phyloP scores from a whole-genome alignment of 2,113 vertebrate genomes.

The Apteryx mantelli region DNA sequence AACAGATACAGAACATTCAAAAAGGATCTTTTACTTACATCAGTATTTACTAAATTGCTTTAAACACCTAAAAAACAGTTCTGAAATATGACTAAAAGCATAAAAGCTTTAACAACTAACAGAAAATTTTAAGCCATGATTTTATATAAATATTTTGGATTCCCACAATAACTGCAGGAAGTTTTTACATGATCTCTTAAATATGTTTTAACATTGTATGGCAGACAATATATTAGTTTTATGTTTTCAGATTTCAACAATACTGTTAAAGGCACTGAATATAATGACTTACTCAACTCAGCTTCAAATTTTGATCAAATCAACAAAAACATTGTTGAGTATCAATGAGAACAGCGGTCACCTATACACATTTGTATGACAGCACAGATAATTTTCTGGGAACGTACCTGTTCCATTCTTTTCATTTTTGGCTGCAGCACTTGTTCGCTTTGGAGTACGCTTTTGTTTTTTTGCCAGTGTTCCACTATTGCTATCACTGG shows the following conservation, averaged over 20 bases:
- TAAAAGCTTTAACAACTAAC: neutral
- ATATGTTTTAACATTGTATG: neutral
- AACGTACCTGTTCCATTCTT: slow-evolving; percentile 92
- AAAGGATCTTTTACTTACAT: neutral
- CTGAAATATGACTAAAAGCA: neutral
- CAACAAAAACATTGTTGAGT: fast-evolving
- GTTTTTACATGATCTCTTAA: neutral
- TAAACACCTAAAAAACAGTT: neutral
- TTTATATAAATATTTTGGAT: neutral
- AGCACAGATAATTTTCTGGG: neutral
- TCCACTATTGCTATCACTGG: slow-evolving; percentile 82
- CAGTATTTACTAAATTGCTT: neutral
- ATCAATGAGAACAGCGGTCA: neutral
- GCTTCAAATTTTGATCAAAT: neutral
- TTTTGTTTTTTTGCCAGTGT: slow-evolving; percentile 92
- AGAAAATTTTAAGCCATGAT: neutral
- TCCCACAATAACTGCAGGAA: neutral
- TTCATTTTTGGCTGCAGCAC: slow-evolving; percentile 83
- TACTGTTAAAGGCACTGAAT: neutral
- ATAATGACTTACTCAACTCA: neutral
- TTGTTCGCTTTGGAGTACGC: slow-evolving; percentile 90
- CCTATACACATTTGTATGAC: fast-evolving
- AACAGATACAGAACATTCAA: neutral
- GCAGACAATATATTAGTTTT: neutral
- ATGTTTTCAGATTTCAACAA: neutral